Evolutionary conservation across 92 coral and sea anemone genomes (phyloP).

Genomic region (Zoanthus gigantus): DNA sequence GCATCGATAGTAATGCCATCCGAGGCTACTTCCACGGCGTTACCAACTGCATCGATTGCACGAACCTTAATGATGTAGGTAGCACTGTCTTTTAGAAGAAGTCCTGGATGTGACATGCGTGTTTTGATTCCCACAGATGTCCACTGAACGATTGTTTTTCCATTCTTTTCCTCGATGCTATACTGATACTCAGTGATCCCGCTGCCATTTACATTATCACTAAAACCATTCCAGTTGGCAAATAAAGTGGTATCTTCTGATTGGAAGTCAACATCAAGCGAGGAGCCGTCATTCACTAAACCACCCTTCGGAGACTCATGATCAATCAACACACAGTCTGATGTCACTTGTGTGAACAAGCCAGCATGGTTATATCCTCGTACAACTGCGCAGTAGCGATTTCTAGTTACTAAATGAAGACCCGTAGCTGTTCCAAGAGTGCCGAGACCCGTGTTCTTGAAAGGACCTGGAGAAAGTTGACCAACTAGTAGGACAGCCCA

Average conservation of each 20-base stretch:
- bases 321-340: conserved; percentile 94
- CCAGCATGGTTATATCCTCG: conserved; percentile 90
- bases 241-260: conserved; percentile 74
- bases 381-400: conserved; percentile 91
- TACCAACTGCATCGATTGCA: conserved; percentile 89
- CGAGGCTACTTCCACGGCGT: conserved; percentile 62
- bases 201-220: conserved; percentile 87
- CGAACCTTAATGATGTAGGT: conserved; percentile 78
- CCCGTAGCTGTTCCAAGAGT: conserved; percentile 64
- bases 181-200: conserved; percentile 89
- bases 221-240: conserved; percentile 94
- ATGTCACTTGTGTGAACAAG: conserved; percentile 71
- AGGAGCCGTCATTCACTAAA: conserved; percentile 81
- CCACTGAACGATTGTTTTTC: conserved; percentile 73
- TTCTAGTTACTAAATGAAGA: conserved; percentile 81
- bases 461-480: conserved; percentile 65
- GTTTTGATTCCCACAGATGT: conserved; percentile 82
- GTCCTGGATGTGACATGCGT: conserved; percentile 65
- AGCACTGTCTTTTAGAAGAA: conserved; percentile 66
- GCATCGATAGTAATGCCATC: conserved; percentile 86
- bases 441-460: conserved; percentile 62
- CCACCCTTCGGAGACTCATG: conserved; percentile 91
- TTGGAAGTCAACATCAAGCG: conserved; percentile 83
- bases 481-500: conserved; percentile 79
- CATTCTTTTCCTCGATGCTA: conserved; percentile 68